Percentiles rank a stretch among this genome's conserved stretches.
These are phyloP conservation scores for Melospiza georgiana DNA, from an alignment of 2,113 vertebrate genomes.

Conservation along the genomic window DNA sequence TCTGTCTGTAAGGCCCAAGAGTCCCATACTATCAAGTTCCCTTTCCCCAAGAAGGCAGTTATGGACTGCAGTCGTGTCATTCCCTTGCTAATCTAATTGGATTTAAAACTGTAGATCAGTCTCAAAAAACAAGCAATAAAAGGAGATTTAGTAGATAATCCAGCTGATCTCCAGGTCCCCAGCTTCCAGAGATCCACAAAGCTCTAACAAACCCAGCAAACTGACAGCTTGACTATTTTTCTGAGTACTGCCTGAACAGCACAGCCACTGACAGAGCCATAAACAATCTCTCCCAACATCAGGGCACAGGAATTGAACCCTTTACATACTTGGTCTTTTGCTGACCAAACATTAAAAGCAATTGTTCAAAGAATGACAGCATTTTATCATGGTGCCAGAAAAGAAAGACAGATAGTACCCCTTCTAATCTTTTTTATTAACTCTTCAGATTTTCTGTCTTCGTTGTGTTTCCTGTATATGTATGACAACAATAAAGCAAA, in stretches of 20 bases:
- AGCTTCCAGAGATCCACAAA: not conserved
- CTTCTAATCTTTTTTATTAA: conserved; percentile 57
- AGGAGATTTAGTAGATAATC: conserved; percentile 14
- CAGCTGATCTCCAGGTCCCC: not conserved
- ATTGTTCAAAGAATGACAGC: conserved; percentile 59
- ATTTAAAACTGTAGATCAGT: conserved; percentile 37
- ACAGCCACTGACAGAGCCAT: not conserved
- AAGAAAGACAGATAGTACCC: conserved; percentile 51
- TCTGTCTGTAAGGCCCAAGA: conserved; percentile 25
- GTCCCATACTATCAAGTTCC: not conserved
- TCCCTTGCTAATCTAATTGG: conserved; percentile 40
- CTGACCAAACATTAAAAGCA: conserved; percentile 63
- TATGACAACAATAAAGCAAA: conserved; percentile 31
- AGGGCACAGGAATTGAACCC: conserved; percentile 55
- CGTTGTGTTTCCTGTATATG: conserved; percentile 44
- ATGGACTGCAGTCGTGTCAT: not conserved
- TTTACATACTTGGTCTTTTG: conserved; percentile 65
- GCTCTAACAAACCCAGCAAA: not conserved
- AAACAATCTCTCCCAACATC: conserved; percentile 25
- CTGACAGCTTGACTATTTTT: not conserved
- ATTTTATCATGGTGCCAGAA: conserved; percentile 64
- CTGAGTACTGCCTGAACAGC: not conserved
- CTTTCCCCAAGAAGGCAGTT: conserved; percentile 34
- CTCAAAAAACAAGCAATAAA: conserved; percentile 28
- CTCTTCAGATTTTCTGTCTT: conserved; percentile 51